Conservation (phyloP, 2,113 vertebrate species). For the Centropus unirufus region DNA sequence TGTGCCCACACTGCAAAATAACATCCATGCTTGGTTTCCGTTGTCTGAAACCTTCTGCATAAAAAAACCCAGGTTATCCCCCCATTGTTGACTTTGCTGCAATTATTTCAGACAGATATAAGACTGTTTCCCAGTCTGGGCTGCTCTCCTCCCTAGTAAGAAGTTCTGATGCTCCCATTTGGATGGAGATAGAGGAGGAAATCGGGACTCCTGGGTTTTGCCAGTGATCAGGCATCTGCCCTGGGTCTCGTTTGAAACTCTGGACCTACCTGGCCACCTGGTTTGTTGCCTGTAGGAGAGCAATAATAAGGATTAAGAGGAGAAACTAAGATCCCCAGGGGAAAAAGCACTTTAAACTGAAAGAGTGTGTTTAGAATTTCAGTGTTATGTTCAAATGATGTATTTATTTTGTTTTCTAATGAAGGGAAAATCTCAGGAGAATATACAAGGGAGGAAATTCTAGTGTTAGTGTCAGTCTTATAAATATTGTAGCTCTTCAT, state of each 20-base stretch:
- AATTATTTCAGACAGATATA: neutral
- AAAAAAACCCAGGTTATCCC: neutral
- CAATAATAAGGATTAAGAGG: neutral
- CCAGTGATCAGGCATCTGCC: neutral
- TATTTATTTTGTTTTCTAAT: neutral
- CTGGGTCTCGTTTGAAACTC: neutral
- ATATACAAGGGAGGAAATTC: neutral
- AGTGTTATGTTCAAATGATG: neutral
- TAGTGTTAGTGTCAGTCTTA: neutral
- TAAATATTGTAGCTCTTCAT: neutral
- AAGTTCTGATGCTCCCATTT: neutral
- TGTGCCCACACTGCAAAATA: neutral
- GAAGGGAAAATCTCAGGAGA: neutral
- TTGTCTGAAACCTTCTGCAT: neutral
- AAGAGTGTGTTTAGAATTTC: neutral
- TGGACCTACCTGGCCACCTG: neutral
- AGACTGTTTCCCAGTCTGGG: neutral
- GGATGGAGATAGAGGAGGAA: accelerated
- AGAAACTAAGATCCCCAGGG: neutral
- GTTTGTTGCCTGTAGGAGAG: neutral
- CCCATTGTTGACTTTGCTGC: neutral
- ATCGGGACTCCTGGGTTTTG: neutral
- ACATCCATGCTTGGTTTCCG: accelerated
- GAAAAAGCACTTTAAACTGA: neutral
- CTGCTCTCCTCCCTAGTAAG: neutral